Conservation (phyloP, 2,888 invertebrate species). For the Digitonthophagus gazella region DNA sequence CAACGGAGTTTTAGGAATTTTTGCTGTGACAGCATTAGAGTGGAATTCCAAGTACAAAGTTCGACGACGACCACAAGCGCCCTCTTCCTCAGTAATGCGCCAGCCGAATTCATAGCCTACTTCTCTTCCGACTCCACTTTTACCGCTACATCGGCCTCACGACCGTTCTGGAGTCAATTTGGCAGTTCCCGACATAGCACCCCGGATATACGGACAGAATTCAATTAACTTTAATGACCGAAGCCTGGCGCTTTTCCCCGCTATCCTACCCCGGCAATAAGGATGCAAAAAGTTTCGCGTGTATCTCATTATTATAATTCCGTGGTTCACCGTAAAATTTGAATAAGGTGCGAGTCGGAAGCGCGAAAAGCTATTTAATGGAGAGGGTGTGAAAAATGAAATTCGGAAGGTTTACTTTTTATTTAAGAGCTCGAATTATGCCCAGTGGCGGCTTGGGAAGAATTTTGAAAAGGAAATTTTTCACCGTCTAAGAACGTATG, state of each 20-base stretch:
- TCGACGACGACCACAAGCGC: conserved; percentile 9
- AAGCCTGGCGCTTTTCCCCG: conserved; percentile 41
- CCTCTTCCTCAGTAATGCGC: conserved; percentile 2
- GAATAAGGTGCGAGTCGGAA: conserved; percentile 20
- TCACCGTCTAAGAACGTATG: background rate
- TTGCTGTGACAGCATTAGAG: too few species aligned
- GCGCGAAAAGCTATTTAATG: conserved; percentile 5
- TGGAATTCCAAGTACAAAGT: background rate
- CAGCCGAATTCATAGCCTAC: conserved; percentile 34
- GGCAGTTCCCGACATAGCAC: conserved; percentile 48
- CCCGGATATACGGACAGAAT: conserved; percentile 53
- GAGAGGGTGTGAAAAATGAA: background rate
- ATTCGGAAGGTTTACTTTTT: background rate
- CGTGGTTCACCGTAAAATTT: conserved; percentile 22
- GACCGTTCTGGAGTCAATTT: conserved; percentile 54
- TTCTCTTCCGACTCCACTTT: conserved; percentile 30
- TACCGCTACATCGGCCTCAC: conserved; percentile 48
- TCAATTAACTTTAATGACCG: conserved; percentile 59
- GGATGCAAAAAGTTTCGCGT: conserved; percentile 5
- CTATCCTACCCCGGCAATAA: conserved; percentile 21
- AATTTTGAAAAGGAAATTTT: background rate
- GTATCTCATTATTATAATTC: conserved; percentile 14
- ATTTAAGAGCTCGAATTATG: background rate
- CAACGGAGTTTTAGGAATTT: too few species aligned
- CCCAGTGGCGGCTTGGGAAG: background rate